phyloP scores from a whole-genome alignment of 2,888 invertebrate genomes.

The Bembecia ichneumoniformis region DNA sequence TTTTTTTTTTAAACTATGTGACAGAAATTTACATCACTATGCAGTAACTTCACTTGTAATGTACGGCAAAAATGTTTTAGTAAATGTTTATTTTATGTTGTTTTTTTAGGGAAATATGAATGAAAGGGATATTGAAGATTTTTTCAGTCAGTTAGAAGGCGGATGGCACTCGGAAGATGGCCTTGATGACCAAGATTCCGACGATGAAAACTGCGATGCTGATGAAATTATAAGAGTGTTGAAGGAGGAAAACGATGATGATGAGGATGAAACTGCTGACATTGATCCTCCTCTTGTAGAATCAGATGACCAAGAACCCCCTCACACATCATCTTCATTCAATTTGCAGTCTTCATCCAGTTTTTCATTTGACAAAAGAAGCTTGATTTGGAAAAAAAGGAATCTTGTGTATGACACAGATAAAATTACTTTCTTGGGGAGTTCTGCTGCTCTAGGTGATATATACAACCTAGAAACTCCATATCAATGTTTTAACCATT shows the following conservation, averaged over 20 bases:
- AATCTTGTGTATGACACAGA: constrained; percentile 22
- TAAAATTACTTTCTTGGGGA: constrained; percentile 28
- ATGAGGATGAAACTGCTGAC: constrained; percentile 25
- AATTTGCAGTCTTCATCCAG: constrained; percentile 22
- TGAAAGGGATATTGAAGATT: constrained; percentile 21
- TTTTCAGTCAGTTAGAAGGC: constrained; percentile 19
- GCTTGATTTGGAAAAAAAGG: constrained; percentile 25
- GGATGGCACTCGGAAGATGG: constrained; percentile 26
- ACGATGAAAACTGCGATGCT: constrained; percentile 22
- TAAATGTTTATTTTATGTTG: constrained; percentile 27
- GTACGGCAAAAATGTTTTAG: constrained; percentile 20
- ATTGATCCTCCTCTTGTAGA: constrained; percentile 26
- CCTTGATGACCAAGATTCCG: constrained; percentile 25
- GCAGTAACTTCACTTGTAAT: constrained; percentile 25
- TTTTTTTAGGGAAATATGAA: constrained; percentile 25
- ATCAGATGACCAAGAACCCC: constrained; percentile 21
- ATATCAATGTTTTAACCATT: constrained; percentile 18
- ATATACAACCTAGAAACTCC: constrained; percentile 19
- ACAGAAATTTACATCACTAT: constrained; percentile 10
- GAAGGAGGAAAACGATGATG: constrained; percentile 22
- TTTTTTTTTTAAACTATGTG: constrained; percentile 26
- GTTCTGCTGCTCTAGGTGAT: constrained; percentile 19
- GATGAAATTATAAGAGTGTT: constrained; percentile 28
- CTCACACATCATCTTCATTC: constrained; percentile 20
- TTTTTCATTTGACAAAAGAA: constrained; percentile 30